Percentiles rank a stretch among this genome's conserved stretches.
These are phyloP conservation scores for Serripes groenlandicus DNA, from an alignment of 2,888 invertebrate species.

Conservation along the genomic window DNA sequence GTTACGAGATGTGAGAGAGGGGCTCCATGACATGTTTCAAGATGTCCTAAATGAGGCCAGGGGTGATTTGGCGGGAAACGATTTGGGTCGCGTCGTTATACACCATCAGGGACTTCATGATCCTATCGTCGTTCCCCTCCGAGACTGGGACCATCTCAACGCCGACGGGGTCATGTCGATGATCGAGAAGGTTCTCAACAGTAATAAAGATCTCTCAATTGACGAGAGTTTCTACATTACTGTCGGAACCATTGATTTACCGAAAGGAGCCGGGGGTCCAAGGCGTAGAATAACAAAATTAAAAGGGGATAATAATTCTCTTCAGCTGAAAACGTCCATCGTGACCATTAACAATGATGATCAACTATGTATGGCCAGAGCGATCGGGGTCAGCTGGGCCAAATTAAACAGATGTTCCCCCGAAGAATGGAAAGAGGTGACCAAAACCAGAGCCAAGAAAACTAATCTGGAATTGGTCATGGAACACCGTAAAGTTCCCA, in stretches of 20 bases:
- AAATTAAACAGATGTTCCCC: not conserved
- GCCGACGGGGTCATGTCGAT: constrained; percentile 20
- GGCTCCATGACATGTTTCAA: constrained; percentile 28
- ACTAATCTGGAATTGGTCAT: constrained; percentile 25
- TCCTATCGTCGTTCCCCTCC: constrained; percentile 53
- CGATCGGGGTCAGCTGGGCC: constrained; percentile 15
- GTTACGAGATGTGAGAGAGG: constrained; percentile 7
- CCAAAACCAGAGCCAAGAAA: constrained; percentile 5
- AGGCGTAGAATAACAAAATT: constrained; percentile 16
- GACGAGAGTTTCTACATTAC: constrained; percentile 45
- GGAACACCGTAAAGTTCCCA: constrained; percentile 32
- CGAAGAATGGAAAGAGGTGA: constrained; percentile 31
- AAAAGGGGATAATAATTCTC: constrained; percentile 22
- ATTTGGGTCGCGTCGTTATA: constrained; percentile 38
- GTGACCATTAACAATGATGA: constrained; percentile 22
- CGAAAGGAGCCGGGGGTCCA: constrained; percentile 24
- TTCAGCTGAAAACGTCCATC: constrained; percentile 26
- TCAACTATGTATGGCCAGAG: constrained; percentile 28
- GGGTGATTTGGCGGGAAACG: constrained; percentile 18
- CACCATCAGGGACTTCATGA: constrained; percentile 42
- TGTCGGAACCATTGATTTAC: constrained; percentile 43
- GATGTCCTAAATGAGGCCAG: constrained; percentile 19
- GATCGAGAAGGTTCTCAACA: constrained; percentile 59
- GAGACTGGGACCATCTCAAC: constrained; percentile 41
- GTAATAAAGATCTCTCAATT: constrained; percentile 50